Conservation (phyloP, 1,140 invertebrate species). For the Aphaenogaster floridana region DNA sequence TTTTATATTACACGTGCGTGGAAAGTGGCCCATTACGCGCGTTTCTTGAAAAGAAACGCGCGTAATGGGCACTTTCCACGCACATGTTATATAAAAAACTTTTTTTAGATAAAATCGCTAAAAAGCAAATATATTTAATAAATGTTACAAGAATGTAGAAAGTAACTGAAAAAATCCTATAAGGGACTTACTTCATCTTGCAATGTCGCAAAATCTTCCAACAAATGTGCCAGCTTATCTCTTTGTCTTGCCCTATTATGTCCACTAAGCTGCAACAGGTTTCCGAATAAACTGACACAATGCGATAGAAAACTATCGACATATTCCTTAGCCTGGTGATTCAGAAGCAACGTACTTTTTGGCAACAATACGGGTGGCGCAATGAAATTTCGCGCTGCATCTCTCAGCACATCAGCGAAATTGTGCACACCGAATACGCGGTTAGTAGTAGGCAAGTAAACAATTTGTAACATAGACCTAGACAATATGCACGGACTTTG, state of each 20-base stretch:
- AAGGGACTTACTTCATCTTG: conserved; percentile 94
- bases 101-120: background rate
- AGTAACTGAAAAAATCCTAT: background rate
- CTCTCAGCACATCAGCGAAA: conserved; percentile 94
- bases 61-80: too few relatives aligned
- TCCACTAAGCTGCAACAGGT: conserved; percentile 96
- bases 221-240: conserved; percentile 95
- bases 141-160: background rate
- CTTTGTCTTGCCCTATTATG: conserved; percentile 98
- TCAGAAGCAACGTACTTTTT: conserved; percentile 89
- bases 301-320: conserved; percentile 96
- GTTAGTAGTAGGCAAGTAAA: conserved; percentile 90
- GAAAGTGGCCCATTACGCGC: too few relatives aligned
- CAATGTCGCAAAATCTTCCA: conserved; percentile 96
- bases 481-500: conserved; percentile 97
- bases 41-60: too few relatives aligned
- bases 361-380: conserved; percentile 94
- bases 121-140: background rate
- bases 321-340: conserved; percentile 93
- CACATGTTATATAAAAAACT: too few relatives aligned
- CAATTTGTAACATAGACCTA: conserved; percentile 95
- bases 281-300: conserved; percentile 95
- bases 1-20: too few relatives aligned
- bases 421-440: conserved; percentile 86
- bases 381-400: conserved; percentile 95